Evolutionary conservation across 2,113 vertebrate genomes (phyloP).

Genomic region (Oreochromis spilurus): DNA sequence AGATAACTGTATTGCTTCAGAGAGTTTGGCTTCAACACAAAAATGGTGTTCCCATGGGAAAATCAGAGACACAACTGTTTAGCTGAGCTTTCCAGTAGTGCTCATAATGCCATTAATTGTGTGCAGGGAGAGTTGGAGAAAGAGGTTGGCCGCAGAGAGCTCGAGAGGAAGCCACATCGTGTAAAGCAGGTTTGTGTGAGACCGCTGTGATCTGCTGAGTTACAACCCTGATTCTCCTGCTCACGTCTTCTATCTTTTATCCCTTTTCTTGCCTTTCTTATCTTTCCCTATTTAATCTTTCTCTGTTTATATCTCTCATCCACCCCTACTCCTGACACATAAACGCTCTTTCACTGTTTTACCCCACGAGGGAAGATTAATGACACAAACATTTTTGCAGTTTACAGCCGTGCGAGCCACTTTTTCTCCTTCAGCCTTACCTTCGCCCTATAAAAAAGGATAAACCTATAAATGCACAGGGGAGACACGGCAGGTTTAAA

Average conservation of each 20-base stretch:
- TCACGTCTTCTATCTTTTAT: neutral
- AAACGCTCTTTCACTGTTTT: conserved; percentile 1
- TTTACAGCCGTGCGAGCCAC: conserved; percentile 1
- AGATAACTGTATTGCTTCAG: conserved; percentile 50
- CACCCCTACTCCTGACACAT: neutral
- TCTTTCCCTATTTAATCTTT: conserved; percentile 31
- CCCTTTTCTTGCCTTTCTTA: neutral
- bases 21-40: conserved; percentile 43
- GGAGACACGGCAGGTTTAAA: neutral
- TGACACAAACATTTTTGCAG: conserved; percentile 44
- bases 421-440: conserved; percentile 7
- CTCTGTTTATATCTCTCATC: conserved; percentile 8
- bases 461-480: conserved; percentile 38
- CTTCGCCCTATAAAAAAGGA: conserved; percentile 30
- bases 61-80: conserved; percentile 46
- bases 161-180: conserved; percentile 42
- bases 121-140: conserved; percentile 27
- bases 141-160: conserved; percentile 9
- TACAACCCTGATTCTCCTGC: neutral
- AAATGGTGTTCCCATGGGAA: conserved; percentile 71
- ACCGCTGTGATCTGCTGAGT: neutral
- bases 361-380: conserved; percentile 22
- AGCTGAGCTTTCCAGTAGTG: conserved; percentile 44
- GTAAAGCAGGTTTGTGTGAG: conserved; percentile 54
- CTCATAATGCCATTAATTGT: conserved; percentile 62